A percentile compares a stretch with the other conserved stretches of the same genome.
Evolutionary conservation across 2,113 vertebrate species (phyloP).

Genomic region (Ophthalmotilapia sp.): DNA sequence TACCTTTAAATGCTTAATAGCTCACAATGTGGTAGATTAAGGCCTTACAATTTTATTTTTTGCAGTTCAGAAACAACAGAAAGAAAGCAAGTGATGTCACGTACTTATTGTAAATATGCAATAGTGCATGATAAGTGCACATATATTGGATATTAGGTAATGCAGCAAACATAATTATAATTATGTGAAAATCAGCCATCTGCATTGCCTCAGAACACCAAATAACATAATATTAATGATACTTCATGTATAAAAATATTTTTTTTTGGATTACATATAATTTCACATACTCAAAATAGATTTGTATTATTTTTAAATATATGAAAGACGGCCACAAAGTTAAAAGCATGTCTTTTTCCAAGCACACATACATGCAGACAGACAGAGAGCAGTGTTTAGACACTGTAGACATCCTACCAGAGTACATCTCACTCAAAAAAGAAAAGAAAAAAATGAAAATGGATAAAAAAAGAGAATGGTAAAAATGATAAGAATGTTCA

Average conservation of each 20-base stretch:
- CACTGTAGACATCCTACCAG: slow-evolving; percentile 23
- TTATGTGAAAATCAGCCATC: neutral
- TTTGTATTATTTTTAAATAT: neutral
- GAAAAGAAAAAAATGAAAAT: neutral
- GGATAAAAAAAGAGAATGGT: neutral
- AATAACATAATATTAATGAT: neutral
- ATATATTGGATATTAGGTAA: neutral
- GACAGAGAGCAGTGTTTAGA: slow-evolving; percentile 9
- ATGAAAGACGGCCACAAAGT: slow-evolving; percentile 54
- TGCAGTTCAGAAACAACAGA: neutral
- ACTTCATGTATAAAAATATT: neutral
- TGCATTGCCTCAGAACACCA: neutral
- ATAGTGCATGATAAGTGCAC: neutral
- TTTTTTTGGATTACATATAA: neutral
- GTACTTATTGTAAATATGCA: neutral
- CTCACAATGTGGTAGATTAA: neutral
- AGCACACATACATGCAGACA: slow-evolving; percentile 36
- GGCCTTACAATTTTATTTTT: neutral
- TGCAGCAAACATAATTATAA: neutral
- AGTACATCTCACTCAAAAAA: slow-evolving; percentile 9
- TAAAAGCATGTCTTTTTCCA: slow-evolving; percentile 58
- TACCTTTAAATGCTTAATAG: neutral
- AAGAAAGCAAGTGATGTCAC: neutral
- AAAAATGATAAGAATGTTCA: neutral
- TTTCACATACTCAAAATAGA: neutral